Percentiles rank a stretch among this genome's conserved stretches.
Evolutionary conservation across 92 coral and sea anemone genomes (phyloP).

Genomic region (Zoanthus sansibaricus): DNA sequence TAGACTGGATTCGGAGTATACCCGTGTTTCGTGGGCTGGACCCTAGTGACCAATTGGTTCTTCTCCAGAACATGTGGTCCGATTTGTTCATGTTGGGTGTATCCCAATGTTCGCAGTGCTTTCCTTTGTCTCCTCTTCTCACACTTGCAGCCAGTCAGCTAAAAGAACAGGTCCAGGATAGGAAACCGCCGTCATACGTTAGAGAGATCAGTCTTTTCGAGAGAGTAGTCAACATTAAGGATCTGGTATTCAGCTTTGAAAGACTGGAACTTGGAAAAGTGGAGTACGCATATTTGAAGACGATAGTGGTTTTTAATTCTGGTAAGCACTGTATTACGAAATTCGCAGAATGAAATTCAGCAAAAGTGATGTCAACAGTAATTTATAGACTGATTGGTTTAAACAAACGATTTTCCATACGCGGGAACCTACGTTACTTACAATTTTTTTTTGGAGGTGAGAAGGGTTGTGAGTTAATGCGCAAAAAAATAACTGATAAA

Average conservation of each 20-base stretch:
- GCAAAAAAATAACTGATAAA: no score
- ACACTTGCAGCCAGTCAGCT: conserved; percentile 75
- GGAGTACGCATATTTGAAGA: conserved; percentile 92
- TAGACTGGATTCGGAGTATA: conserved; percentile 92
- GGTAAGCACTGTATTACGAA: conserved; percentile 60
- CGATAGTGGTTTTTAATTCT: conserved; percentile 92
- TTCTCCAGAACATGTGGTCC: conserved; percentile 88
- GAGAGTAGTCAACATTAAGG: conserved; percentile 79
- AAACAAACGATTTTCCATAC: no score
- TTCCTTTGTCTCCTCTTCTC: conserved; percentile 89
- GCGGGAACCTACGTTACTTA: no score
- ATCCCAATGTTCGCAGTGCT: conserved; percentile 87
- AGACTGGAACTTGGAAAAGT: conserved; percentile 77
- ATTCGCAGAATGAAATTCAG: background rate
- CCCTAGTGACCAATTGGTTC: conserved; percentile 79
- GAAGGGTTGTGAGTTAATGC: no score
- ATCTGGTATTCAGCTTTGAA: conserved; percentile 90
- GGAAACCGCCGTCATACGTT: conserved; percentile 11
- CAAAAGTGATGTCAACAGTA: background rate
- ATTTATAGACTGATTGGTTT: no score
- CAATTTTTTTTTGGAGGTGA: no score
- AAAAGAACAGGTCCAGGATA: conserved; percentile 44
- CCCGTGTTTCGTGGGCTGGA: conserved; percentile 79
- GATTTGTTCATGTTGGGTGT: conserved; percentile 92
- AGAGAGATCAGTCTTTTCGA: conserved; percentile 61